Base-by-base conservation (phyloP, 2,888 invertebrate species). In the Hydroisotoma schaefferi region DNA sequence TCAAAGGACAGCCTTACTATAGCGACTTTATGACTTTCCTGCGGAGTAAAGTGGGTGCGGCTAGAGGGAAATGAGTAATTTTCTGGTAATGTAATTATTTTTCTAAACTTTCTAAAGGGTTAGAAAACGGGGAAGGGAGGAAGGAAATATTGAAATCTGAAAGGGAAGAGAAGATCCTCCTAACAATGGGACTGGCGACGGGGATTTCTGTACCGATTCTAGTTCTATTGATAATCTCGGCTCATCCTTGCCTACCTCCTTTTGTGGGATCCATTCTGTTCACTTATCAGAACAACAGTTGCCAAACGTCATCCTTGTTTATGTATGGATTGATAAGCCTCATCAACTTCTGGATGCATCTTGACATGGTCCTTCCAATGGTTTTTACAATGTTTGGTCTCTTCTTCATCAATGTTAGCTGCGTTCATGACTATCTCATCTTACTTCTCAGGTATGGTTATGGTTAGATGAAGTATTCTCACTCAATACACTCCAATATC, bases 361-460 rank as follows among this genome's bases (percentile, higher is more conserved):
- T 61, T 40, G 61, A 61, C 27, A 61, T 61, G 61, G 61, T 61
- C 18, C 49, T 61, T 2, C 57, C 54, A 8, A 57, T 61, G 57
- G 57, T 48, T 4, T 61, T 61, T 23, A 48, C 61, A 12, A 61
- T 61, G 61, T 61, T 61, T 43, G 54, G 54, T 2, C 23, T 61
- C 18, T 61, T 61, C 27, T 61, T 61, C 27, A 33, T 61, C 49
- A 57, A 54, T 23, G 54, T 61, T 20, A 57, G 57, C 22, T 57
- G 52, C n/a, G 54, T 61, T 12, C 61, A 61, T 22, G 61, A 61
- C 33, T 61, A 61, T 44, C 33, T 61, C 8, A 28, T 57, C 15
- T 26, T 37, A 23, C 1, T 60, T 10, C 49, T 49, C 22, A 43
- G 52, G 60, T 60, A 52, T 48, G 29, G n/a, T n/a, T n/a, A n/a